Base-by-base conservation (phyloP, 2,888 invertebrate species). In the Dysmachus trigonus region DNA sequence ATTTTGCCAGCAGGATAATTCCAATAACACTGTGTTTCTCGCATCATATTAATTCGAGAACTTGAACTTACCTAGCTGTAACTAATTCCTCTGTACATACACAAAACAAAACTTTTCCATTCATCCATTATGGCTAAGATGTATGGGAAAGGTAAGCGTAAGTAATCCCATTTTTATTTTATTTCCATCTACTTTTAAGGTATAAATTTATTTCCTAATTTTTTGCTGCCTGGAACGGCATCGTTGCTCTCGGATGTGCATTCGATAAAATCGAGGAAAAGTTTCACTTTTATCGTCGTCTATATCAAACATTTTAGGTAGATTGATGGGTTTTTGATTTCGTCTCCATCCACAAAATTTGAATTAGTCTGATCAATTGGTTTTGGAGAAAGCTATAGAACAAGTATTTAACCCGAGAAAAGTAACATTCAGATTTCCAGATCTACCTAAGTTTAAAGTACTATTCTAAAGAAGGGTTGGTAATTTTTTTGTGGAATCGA, bases 91-190 rank as follows among this genome's bases (percentile, higher is more conserved):
- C 72, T 83, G 83, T 83, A 83, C 71, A 83, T 83, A 83, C 35
- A 71, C n/a, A 85, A 72, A 76, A 51, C 47, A 83, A 71, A 74
- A 72, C 85, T 41, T 85, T 85, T 79, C 79, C 85, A 85, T 79
- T 51, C 88, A 88, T 88, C 88, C 88, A 89, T 88, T 88, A 91
- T 92, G 92, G 91, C 91, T 90, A 92, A 92, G 91, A 91, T 92
- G 92, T 92, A 92, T 91, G 92, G 92, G 91, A 92, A 92, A 91
- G 92, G 92, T 92, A 92, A 92, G 92, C 92, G 92, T 92, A 92
- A 92, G 92, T 92, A 92, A 88, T 87, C 87, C 86, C 87, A 88
- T 88, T 86, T 87, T 86, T 86, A 86, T 87, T 79, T 87, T 76
- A 38, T 87, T 87, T 72, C 77, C 73, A 35, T 62, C 77, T 62